Base-by-base conservation (phyloP, 2,113 vertebrate species). In the Mugil cephalus region DNA sequence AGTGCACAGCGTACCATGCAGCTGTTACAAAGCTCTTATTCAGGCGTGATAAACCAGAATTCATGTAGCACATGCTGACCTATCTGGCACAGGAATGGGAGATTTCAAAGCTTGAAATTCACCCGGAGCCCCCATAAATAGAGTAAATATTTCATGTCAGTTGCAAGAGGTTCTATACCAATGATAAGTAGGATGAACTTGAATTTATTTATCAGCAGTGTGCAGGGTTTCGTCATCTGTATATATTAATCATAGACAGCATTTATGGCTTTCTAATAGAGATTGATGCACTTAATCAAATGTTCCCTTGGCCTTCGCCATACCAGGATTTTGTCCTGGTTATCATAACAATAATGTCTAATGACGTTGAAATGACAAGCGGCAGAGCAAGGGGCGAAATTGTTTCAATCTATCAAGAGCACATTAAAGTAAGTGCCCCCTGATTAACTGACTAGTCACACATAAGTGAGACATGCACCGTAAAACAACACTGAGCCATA, bases 281-380 rank as follows among this genome's bases (percentile, higher is more conserved):
- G 87, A 93, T 91, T 89, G 92, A 94, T 91, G 87, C 54, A 59
- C 90, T 91, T 91, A 92, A 92, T 92, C 90, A 92, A 86, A 89
- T 30, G 66, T 73, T 90, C 84, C 87, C 80, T 48, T 30, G 70
- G 79, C 69, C 73, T 78, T 83, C 83, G 82, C 71, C 87, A 80
- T 89, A 86, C 64, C 76, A 59, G 12, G 60, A 76, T 69, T 83
- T 46, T 69, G 80, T 84, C 79, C 88, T 83, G 77, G 87, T 86
- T 90, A 80, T 89, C 81, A 91, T 85, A 87, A 88, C 84, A 88
- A 61, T 75, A 63, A 83, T 63, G 83, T 83, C 76, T 80, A 88
- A 90, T 83, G 77, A 88, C 43, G 70, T 51, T 73, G 68, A 87
- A 79, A 87, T 68, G 84, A 77, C 70, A 69, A 62, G 53, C 43